Conservation (phyloP, 2,888 invertebrate species). For the Eucera pruinosa region DNA sequence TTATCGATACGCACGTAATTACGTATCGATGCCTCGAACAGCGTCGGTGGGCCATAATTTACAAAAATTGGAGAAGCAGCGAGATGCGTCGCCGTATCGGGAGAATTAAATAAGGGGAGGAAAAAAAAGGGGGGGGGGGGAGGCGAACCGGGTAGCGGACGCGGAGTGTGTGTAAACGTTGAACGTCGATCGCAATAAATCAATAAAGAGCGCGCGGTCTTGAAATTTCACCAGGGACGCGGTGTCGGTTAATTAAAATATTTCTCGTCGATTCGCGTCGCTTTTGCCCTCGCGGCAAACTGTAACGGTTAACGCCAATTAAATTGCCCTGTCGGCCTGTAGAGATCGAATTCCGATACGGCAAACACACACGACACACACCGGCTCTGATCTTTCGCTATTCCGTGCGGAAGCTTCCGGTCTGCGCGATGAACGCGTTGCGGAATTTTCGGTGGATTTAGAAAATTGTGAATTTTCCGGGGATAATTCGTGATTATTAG, state of each 20-base stretch:
- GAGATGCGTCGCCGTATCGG: conserved; percentile 1
- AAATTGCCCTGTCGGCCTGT: conserved; percentile 33
- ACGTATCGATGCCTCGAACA: conserved; percentile 17
- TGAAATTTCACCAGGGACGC: conserved; percentile 28
- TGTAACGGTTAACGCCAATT: conserved; percentile 60
- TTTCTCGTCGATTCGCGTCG: conserved; percentile 33
- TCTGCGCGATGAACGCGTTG: background rate
- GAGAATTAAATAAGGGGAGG: too few relatives aligned
- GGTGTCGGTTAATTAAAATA: conserved; percentile 55
- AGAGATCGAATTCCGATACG: conserved; percentile 42
- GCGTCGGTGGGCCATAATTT: conserved; percentile 51
- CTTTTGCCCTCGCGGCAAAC: conserved; percentile 34
- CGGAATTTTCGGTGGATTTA: background rate
- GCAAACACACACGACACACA: conserved; percentile 30
- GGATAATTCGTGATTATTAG: background rate
- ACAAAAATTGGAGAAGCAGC: conserved; percentile 53
- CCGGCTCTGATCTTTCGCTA: conserved; percentile 26
- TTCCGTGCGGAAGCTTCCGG: conserved; percentile 18
- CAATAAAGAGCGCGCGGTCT: conserved; percentile 44
- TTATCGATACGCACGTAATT: conserved; percentile 48
- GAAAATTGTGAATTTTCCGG: too few relatives aligned
- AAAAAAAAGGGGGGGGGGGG: background rate
- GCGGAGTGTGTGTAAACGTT: background rate
- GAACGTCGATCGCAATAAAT: conserved; percentile 46
- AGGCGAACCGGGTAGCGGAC: background rate